These are phyloP conservation scores for Dilophus febrilis DNA, from an alignment of 2,888 invertebrate genomes.

Conservation along the genomic window DNA sequence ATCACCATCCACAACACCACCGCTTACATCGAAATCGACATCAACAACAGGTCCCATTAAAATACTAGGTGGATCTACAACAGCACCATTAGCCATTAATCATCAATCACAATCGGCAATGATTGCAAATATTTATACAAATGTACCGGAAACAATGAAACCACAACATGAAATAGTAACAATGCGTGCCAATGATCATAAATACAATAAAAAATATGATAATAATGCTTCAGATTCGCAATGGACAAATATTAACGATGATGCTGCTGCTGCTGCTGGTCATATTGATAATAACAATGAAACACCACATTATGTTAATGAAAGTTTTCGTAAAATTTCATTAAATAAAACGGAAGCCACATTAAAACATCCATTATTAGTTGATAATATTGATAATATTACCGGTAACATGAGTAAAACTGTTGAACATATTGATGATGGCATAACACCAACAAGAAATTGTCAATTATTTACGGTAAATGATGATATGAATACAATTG, in stretches of 20 bases:
- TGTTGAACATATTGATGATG: conserved; percentile 1
- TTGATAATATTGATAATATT: not conserved
- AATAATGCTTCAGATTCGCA: conserved; percentile 20
- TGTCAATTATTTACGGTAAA: conserved; percentile 14
- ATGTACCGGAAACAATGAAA: conserved; percentile 41
- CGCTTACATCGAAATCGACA: no score
- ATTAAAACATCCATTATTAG: not conserved
- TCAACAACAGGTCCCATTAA: no score
- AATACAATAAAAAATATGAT: conserved; percentile 17
- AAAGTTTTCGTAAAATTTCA: conserved; percentile 13
- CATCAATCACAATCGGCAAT: conserved; percentile 17
- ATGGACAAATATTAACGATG: no score
- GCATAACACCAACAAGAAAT: conserved; percentile 4
- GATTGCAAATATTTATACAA: conserved; percentile 44
- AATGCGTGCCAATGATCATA: conserved; percentile 18
- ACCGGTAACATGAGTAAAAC: conserved; percentile 1
- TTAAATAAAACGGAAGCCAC: conserved; percentile 3
- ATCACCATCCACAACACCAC: conserved; percentile 13
- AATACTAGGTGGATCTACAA: no score
- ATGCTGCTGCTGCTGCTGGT: conserved; percentile 1
- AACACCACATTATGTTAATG: conserved; percentile 26
- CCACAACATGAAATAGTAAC: conserved; percentile 39
- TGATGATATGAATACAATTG: conserved; percentile 23
- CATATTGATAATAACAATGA: conserved; percentile 2
- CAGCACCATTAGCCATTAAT: conserved; percentile 17